Evolutionary conservation across 1,140 invertebrate genomes (phyloP).

Genomic region (Brachionus plicatilis): DNA sequence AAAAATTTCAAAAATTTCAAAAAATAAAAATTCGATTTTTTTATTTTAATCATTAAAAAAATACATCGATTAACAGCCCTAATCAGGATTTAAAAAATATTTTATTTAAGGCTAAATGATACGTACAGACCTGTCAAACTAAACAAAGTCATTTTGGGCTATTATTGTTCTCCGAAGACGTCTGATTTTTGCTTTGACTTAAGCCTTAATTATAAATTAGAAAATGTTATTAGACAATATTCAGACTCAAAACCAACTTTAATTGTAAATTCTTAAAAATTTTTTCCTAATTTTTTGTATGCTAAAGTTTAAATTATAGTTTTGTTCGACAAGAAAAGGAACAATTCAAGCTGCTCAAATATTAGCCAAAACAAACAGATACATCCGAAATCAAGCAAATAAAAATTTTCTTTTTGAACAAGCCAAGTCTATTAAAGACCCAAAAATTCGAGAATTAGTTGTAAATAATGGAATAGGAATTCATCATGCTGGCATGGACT

Average conservation of each 20-base stretch:
- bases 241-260: constrained; percentile 68
- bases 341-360: constrained; percentile 65
- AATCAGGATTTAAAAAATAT: background rate
- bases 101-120: constrained; percentile 62
- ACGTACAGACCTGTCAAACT: constrained; percentile 68
- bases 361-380: constrained; percentile 61
- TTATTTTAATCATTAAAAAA: no score
- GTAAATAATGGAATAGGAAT: constrained; percentile 65
- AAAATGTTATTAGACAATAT: constrained; percentile 65
- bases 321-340: constrained; percentile 71
- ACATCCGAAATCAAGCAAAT: constrained; percentile 59
- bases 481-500: constrained; percentile 70
- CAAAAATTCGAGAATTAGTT: constrained; percentile 62
- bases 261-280: constrained; percentile 57
- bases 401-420: constrained; percentile 51
- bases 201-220: constrained; percentile 68
- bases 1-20: no score
- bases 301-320: constrained; percentile 59
- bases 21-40: no score
- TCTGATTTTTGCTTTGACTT: constrained; percentile 71
- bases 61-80: no score
- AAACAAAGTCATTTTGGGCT: constrained; percentile 68
- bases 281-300: background rate
- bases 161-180: constrained; percentile 56
- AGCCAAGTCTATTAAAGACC: constrained; percentile 57